Base-by-base conservation (phyloP, 2,888 invertebrate genomes). In the Oxytorus armatus region DNA sequence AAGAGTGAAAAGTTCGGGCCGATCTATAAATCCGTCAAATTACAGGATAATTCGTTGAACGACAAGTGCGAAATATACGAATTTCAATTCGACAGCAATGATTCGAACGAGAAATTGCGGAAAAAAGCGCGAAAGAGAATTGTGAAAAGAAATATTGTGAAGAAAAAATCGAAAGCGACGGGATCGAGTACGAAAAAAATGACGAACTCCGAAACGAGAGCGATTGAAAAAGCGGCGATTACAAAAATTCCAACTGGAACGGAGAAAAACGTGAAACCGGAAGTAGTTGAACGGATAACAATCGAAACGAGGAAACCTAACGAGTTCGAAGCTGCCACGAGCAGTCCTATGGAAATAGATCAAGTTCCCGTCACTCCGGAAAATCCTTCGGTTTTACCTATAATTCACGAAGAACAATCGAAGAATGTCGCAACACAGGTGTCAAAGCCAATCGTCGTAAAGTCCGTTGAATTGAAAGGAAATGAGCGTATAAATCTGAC, bases 31-130 rank as follows among this genome's bases (percentile, higher is more conserved):
- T 53, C 68, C 21, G 11, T 77, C 3, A 70, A 82, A 23, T 51
- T 61, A 5, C 8, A 11, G 3, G 85, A 86, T 3, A 75, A 79
- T 10, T 36, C 75, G 42, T 23, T 23, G 0, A 66, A 77, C 14
- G 80, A 77, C 36, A 47, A 11, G 5, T 78, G 53, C 14, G 83
- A 86, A 23, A 55, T 87, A 18, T 88, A 88, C 66, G 88, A 88
- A 0, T 88, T 88, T 69, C 68, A 77, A 29, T 85, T 82, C 69
- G 85, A 88, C 53, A 25, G 42, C 8, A 83, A 88, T 53, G 87
- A 87, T 29, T 82, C 85, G 1, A 70, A 53, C 21, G 87, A 88
- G 55, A 84, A 44, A 59, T 10, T 82, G 10, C 21, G 14, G 0
- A 84, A 78, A 3, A 86, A 82, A 21, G 68, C 49, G n/a, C 85